Percentiles rank a stretch among this genome's conserved stretches.
These are phyloP conservation scores for Chaenodraco wilsoni DNA, from an alignment of 2,797 vertebrate genomes.

Conservation along the genomic window DNA sequence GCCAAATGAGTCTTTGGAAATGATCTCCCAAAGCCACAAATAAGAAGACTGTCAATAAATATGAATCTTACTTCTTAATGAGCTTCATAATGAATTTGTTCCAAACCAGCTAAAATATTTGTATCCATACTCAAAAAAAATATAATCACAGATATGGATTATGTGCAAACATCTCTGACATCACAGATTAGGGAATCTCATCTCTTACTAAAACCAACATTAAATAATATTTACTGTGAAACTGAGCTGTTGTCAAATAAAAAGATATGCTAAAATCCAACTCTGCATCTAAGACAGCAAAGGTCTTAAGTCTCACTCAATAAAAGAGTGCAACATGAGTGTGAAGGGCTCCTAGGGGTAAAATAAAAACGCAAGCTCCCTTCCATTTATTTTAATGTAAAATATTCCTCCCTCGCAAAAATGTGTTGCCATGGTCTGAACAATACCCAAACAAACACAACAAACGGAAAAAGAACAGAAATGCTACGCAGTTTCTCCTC, in stretches of 20 bases:
- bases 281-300: conserved; percentile 32
- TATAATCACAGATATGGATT: conserved; percentile 39
- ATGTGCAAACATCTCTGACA: conserved; percentile 42
- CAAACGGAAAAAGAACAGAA: conserved; percentile 31
- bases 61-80: conserved; percentile 16
- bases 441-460: conserved; percentile 44
- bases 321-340: conserved; percentile 54
- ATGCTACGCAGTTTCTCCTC: conserved; percentile 32
- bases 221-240: conserved; percentile 14
- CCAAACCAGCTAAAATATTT: conserved; percentile 18
- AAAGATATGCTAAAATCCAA: conserved; percentile 27
- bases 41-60: conserved; percentile 34
- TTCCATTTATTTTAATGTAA: conserved; percentile 71
- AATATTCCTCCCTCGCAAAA: conserved; percentile 66
- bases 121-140: not conserved
- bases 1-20: conserved; percentile 31
- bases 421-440: conserved; percentile 51
- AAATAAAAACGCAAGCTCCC: conserved; percentile 45
- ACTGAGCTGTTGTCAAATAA: conserved; percentile 8
- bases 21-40: conserved; percentile 32
- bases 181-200: conserved; percentile 39
- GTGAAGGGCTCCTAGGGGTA: conserved; percentile 24
- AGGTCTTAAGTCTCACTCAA: conserved; percentile 49
- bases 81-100: conserved; percentile 33
- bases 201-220: conserved; percentile 41